Conservation (phyloP, 2,113 vertebrate species). For the Paramisgurnus dabryanus region DNA sequence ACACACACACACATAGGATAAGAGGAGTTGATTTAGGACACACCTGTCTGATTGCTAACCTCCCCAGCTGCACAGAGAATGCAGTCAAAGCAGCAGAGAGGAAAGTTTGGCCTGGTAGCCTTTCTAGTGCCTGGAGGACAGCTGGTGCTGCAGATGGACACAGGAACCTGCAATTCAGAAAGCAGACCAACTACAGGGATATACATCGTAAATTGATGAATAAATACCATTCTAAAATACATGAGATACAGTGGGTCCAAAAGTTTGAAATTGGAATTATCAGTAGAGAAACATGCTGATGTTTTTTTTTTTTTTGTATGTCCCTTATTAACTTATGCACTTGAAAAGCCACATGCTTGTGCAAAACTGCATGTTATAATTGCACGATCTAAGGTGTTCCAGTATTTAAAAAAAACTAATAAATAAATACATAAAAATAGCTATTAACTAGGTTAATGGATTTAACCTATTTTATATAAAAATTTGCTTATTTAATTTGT, state of each 20-base stretch:
- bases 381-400: no score
- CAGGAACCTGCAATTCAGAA: slow-evolving; percentile 58
- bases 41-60: slow-evolving; percentile 67
- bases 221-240: no score
- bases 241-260: not conserved
- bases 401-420: no score
- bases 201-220: not conserved
- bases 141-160: slow-evolving; percentile 62
- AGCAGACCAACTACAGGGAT: slow-evolving; percentile 27
- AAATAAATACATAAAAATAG: no score
- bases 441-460: no score
- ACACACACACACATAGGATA: not conserved
- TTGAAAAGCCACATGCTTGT: not conserved
- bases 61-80: slow-evolving; percentile 63
- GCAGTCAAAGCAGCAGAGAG: slow-evolving; percentile 69
- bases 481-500: no score
- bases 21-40: not conserved
- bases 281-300: no score
- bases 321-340: not conserved
- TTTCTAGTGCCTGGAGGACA: slow-evolving; percentile 65
- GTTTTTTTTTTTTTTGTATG: not conserved
- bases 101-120: slow-evolving; percentile 58
- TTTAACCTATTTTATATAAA: no score
- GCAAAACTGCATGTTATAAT: not conserved
- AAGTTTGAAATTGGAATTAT: not conserved